Evolutionary conservation across 2,113 vertebrate genomes (phyloP), one percentile per base, ranked within the genome.

Genomic region (Ivindomyrus marchei): DNA sequence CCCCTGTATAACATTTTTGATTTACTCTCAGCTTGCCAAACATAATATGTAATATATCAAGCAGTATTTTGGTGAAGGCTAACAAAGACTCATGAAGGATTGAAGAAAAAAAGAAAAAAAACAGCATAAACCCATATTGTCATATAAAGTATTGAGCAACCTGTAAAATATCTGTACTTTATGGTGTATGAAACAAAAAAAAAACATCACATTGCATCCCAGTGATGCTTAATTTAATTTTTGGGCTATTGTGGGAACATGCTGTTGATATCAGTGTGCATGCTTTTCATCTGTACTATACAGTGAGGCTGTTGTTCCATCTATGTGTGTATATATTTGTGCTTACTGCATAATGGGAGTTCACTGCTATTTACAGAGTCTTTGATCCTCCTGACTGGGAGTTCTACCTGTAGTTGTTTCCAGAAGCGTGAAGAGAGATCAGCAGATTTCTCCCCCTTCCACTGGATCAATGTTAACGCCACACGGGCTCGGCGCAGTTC

Each of bases 361-460:
- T 36, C 90, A 21, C 36, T n/a, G 15, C 39, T 21, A 88, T n/a
- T 9, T 31, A 21, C 21, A 74, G 5, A 83, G 31, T 24, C 93
- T 58, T 85, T 89, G 0, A 85, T 90, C 92, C 92, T 96, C 94
- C 95, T 96, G 86, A 98, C 92, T 24, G 98, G 97, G 84, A 99
- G 93, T 93, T 98, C 96, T 93, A 99, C 95, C 93, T 96, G 95
- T 56, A 99, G 96, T 92, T 97, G 95, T 92, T 99, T 98, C 98
- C 98, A 99, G 94, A 99, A 99, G 90, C 93, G 96, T 90, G 98
- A 97, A 56, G 95, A 95, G 21, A 97, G 96, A 52, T 97, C 97
- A 74, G 90, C 94, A 46, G 98, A 99, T 93, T 97, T 96, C 66
- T 99, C 97, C 27, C 98, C 98, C 94, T 97, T 96, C 98, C 98